Base-by-base conservation (phyloP, 2,888 invertebrate genomes). In the Diarsia brunnea region DNA sequence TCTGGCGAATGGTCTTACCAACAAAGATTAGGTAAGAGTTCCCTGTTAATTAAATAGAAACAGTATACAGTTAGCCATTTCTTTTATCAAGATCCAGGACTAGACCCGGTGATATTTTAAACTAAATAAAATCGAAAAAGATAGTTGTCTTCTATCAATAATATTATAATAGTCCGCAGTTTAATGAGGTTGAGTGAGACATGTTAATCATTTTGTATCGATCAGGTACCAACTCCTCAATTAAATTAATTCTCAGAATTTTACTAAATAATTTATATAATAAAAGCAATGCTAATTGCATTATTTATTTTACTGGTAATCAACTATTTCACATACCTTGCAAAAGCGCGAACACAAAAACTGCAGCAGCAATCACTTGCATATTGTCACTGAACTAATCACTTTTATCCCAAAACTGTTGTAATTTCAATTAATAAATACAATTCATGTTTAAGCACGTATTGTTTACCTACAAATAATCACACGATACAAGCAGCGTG, bases 301-400 rank as follows among this genome's bases (percentile, higher is more conserved):
- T 38, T 38, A 1, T 38, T 38, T 38, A 4, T 38, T 38, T 38
- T 38, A 38, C 38, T 38, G 38, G 38, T 38, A 55, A 27, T 47
- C 43, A 45, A 21, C 19, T 24, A 27, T 53, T 58, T 27, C 60
- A 90, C 93, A 55, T 94, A 95, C 95, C 95, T 94, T 94, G 94
- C 85, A 93, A 90, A 88, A 95, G 83, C 79, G 91, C 91, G 79
- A 94, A 88, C 84, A 92, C 90, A 73, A 93, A 89, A 80, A 93
- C 76, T 63, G 85, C 66, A 45, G 86, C 75, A 71, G 88, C 84
- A 78, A 89, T 71, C 81, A 88, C 75, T 75, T 86, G 84, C 91
- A 91, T 90, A 85, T 84, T 79, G 69, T 80, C 82, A 87, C 83
- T 74, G 55, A 73, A 80, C 86, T 49, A 55, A 63, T 68, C 84